Evolutionary conservation across 92 coral and sea anemone genomes (phyloP).

Genomic region (Parazoanthus swiftii): DNA sequence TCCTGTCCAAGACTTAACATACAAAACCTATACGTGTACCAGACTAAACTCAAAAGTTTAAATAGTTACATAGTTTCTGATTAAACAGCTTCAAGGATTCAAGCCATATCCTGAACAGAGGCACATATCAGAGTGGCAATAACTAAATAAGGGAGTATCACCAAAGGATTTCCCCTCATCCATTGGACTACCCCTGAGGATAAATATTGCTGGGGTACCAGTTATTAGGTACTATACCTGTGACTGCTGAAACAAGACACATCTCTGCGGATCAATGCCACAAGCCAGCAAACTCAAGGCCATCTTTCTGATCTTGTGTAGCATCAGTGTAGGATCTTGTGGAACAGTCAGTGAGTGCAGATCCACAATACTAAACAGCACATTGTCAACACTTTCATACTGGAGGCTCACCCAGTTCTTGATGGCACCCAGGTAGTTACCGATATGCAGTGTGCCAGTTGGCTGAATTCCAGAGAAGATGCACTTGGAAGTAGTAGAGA

Average conservation of each 20-base stretch:
- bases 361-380: conserved; percentile 76
- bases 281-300: conserved; percentile 74
- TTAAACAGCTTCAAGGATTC: too few relatives aligned
- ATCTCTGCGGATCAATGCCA: conserved; percentile 76
- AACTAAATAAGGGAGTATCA: too few relatives aligned
- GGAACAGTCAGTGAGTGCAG: conserved; percentile 76
- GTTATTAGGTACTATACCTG: conserved; percentile 50
- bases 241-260: conserved; percentile 79
- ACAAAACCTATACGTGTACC: too few relatives aligned
- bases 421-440: conserved; percentile 87
- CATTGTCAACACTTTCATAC: conserved; percentile 45
- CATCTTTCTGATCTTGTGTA: conserved; percentile 61
- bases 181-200: too few relatives aligned
- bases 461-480: conserved; percentile 89
- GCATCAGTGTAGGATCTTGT: conserved; percentile 58
- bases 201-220: neutral
- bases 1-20: too few relatives aligned
- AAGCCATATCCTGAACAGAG: too few relatives aligned
- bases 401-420: conserved; percentile 73
- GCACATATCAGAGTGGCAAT: too few relatives aligned
- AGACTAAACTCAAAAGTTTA: too few relatives aligned
- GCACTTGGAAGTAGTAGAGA: conserved; percentile 23
- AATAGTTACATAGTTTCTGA: too few relatives aligned
- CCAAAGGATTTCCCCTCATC: too few relatives aligned
- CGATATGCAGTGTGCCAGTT: conserved; percentile 83